phyloP scores from a whole-genome alignment of 2,113 vertebrate species.

The Ovibos moschatus region DNA sequence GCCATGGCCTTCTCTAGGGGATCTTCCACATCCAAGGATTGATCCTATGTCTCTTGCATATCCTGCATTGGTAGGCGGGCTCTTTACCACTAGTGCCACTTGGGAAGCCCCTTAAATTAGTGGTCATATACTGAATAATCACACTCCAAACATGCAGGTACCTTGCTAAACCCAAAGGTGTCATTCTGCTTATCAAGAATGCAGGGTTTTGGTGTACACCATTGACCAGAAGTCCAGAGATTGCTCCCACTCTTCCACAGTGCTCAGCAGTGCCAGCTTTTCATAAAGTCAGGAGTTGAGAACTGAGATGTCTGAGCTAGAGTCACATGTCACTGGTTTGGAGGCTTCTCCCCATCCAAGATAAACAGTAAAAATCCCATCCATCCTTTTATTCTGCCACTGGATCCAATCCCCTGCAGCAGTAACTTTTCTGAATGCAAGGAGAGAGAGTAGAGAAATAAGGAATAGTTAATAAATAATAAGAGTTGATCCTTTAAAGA shows the following conservation, averaged over 20 bases:
- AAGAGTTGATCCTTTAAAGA: neutral
- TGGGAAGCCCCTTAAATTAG: neutral
- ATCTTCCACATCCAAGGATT: neutral
- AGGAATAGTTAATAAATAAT: neutral
- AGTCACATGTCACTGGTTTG: neutral
- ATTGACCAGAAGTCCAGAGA: neutral
- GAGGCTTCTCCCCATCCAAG: neutral
- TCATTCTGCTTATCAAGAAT: neutral
- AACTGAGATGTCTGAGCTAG: neutral
- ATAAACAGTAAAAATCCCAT: neutral
- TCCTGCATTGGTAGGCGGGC: neutral
- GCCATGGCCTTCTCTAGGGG: neutral
- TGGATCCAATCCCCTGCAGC: neutral
- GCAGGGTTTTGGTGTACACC: neutral
- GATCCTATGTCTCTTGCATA: neutral
- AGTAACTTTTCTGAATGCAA: neutral
- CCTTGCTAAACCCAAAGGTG: neutral
- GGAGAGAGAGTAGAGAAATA: neutral
- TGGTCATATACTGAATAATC: neutral
- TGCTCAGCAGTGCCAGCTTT: neutral
- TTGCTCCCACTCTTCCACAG: neutral
- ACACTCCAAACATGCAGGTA: neutral
- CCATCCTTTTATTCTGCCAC: neutral
- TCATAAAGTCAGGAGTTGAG: neutral
- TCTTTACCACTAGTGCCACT: neutral